Percentiles rank a stretch among this genome's conserved stretches.
phyloP scores from a whole-genome alignment of 2,797 vertebrate species.

The Neoniphon sammara region DNA sequence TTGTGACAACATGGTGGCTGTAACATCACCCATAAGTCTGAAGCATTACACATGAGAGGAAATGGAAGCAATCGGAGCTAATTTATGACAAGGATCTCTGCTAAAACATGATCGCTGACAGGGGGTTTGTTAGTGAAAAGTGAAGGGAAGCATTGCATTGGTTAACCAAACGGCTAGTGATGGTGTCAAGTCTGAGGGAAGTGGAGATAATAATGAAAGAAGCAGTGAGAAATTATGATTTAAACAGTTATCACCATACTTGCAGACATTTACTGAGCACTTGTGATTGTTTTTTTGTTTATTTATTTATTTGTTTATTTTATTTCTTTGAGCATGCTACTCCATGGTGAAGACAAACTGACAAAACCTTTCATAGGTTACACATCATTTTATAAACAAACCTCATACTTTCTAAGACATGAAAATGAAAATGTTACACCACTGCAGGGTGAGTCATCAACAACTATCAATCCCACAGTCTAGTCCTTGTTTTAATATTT shows the following conservation, averaged over 20 bases:
- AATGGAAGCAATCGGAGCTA: conserved; percentile 46
- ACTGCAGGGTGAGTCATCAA: background rate
- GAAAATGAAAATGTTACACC: background rate
- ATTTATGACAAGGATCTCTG: conserved; percentile 41
- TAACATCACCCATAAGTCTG: conserved; percentile 35
- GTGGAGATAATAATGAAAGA: background rate
- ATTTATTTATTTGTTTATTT: no score
- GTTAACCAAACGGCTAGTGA: conserved; percentile 17
- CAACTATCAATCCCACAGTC: background rate
- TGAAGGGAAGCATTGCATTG: conserved; percentile 14
- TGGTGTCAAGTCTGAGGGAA: conserved; percentile 18
- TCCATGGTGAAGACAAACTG: no score
- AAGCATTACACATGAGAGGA: conserved; percentile 29
- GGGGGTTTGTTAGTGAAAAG: conserved; percentile 13
- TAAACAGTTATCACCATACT: background rate
- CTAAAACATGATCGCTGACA: conserved; percentile 25
- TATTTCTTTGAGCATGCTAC: no score
- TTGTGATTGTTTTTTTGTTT: background rate
- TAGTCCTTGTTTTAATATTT: background rate
- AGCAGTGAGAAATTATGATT: background rate
- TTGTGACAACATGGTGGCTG: conserved; percentile 39
- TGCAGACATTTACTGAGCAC: background rate
- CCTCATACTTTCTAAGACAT: background rate
- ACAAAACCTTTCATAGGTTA: background rate
- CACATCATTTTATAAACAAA: background rate